Conservation (phyloP, 2,113 vertebrate species). For the Mixornis gularis region DNA sequence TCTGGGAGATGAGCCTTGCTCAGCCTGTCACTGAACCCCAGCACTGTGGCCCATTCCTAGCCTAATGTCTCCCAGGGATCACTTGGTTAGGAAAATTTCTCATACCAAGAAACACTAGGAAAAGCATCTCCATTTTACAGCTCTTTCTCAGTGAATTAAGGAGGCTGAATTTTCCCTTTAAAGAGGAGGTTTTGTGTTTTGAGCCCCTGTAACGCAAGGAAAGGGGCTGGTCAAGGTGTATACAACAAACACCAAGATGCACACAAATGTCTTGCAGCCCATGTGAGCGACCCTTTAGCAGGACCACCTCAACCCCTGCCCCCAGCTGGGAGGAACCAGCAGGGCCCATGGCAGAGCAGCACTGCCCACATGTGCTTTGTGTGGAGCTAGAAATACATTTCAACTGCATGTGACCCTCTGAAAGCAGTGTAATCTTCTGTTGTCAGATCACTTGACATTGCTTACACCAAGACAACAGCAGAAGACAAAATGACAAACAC, state of each 20-base stretch:
- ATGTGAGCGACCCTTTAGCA: fast-evolving
- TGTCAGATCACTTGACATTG: not conserved
- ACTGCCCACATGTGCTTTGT: fast-evolving
- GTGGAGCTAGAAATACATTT: not conserved
- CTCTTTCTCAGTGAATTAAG: not conserved
- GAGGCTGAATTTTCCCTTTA: not conserved
- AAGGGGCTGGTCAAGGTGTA: fast-evolving
- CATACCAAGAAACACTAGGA: not conserved
- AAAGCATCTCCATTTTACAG: not conserved
- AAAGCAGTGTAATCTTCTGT: not conserved
- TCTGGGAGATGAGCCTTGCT: not conserved
- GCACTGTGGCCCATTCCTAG: not conserved
- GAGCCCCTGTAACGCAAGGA: fast-evolving
- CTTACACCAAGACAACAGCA: conserved; percentile 23
- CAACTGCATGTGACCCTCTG: not conserved
- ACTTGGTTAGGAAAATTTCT: not conserved
- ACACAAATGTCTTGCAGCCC: not conserved
- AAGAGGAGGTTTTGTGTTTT: not conserved
- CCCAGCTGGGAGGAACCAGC: not conserved
- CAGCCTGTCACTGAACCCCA: not conserved
- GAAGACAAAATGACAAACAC: conserved; percentile 3
- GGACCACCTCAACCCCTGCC: too few relatives aligned
- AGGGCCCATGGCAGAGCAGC: not conserved
- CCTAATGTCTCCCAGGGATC: not conserved
- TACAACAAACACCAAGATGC: not conserved